Evolutionary conservation across 2,888 invertebrate species (phyloP).

Genomic region (Lasius platythorax): DNA sequence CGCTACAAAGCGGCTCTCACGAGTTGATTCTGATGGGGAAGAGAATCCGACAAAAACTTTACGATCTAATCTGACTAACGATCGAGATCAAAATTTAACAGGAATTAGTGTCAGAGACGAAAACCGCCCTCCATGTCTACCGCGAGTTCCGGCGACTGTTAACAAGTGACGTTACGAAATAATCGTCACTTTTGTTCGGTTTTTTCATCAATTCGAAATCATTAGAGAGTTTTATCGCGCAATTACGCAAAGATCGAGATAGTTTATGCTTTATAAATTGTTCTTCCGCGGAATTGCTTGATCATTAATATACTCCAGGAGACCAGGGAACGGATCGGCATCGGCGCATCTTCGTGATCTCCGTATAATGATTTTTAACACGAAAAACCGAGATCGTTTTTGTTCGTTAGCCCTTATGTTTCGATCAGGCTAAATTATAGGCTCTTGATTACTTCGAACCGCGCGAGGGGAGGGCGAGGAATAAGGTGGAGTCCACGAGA

Average conservation of each 20-base stretch:
- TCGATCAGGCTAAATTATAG: constrained; percentile 86
- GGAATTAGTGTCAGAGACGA: constrained; percentile 32
- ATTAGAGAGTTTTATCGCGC: constrained; percentile 81
- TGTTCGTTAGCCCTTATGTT: constrained; percentile 85
- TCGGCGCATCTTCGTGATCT: constrained; percentile 47
- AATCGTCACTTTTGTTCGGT: constrained; percentile 46
- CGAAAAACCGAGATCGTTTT: constrained; percentile 85
- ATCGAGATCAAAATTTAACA: constrained; percentile 48
- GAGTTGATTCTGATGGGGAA: constrained; percentile 1
- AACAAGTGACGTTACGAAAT: constrained; percentile 50
- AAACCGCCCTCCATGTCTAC: constrained; percentile 35
- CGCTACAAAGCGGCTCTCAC: neutral
- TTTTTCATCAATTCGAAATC: constrained; percentile 75
- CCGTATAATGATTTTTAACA: constrained; percentile 84
- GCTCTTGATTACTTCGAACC: constrained; percentile 84
- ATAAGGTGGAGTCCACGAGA: constrained; percentile 47
- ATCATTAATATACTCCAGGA: constrained; percentile 73
- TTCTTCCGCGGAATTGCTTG: constrained; percentile 84
- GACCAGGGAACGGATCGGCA: constrained; percentile 35
- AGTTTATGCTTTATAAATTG: constrained; percentile 84
- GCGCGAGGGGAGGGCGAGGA: constrained; percentile 59
- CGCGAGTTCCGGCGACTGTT: constrained; percentile 18
- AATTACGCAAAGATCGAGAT: constrained; percentile 80
- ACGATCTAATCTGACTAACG: constrained; percentile 57
- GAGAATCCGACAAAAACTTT: constrained; percentile 37